Conservation (phyloP, 2,113 vertebrate species). For the Amphilophus citrinellus region DNA sequence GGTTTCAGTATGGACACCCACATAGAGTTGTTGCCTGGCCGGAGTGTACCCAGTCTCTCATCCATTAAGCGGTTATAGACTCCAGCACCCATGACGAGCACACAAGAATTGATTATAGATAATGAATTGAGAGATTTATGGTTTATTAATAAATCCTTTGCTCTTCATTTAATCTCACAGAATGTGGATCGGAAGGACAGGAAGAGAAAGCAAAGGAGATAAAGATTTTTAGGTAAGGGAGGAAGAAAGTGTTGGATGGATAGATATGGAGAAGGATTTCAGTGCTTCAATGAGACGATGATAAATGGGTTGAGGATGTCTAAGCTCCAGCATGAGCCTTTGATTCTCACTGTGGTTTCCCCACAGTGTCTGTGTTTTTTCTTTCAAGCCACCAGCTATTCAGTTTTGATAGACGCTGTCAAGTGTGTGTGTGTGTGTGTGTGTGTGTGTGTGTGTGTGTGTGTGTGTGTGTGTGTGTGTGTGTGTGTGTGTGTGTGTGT, state of each 20-base stretch:
- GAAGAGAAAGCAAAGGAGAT: not conserved
- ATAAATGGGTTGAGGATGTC: slow-evolving; percentile 17
- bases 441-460: slow-evolving; percentile 24
- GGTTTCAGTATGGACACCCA: not conserved
- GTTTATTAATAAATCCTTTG: not conserved
- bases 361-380: slow-evolving; percentile 10
- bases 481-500: slow-evolving; percentile 33
- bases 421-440: slow-evolving; percentile 9
- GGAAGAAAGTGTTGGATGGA: not conserved
- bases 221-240: not conserved
- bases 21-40: too few species aligned
- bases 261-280: slow-evolving; percentile 1
- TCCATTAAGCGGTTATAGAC: not conserved
- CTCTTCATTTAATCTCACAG: not conserved
- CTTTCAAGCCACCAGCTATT: slow-evolving; percentile 34
- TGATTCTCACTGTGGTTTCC: slow-evolving; percentile 1
- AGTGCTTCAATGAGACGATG: slow-evolving; percentile 22
- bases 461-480: slow-evolving; percentile 3
- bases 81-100: not conserved
- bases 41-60: rapidly evolving
- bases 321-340: not conserved
- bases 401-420: slow-evolving; percentile 30
- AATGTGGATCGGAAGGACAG: not conserved
- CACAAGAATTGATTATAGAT: not conserved
- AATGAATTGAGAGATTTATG: not conserved